A percentile compares a stretch with the other conserved stretches of the same genome.
Conservation (phyloP, 2,888 invertebrate genomes). For the Chymomyza amoena region DNA sequence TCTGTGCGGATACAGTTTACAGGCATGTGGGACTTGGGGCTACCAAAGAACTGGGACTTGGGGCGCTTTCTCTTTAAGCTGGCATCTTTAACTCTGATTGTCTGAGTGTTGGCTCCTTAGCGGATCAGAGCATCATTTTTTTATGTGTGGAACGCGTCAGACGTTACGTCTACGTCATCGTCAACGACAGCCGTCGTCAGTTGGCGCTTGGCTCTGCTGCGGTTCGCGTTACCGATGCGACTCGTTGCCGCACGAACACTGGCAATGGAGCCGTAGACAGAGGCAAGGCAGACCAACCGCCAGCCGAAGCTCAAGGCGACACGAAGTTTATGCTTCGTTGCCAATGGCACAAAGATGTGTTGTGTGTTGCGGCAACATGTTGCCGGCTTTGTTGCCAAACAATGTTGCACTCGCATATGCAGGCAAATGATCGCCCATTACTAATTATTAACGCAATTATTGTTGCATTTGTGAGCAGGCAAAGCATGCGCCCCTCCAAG, state of each 20-base stretch:
- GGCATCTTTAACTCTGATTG: not conserved
- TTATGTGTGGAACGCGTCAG: not conserved
- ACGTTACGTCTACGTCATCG: not conserved
- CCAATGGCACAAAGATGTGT: slow-evolving; percentile 14
- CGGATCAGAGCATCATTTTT: not conserved
- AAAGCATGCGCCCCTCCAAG: not conserved
- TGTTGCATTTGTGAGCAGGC: slow-evolving; percentile 21
- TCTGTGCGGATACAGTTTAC: not conserved
- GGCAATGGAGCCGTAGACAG: slow-evolving; percentile 37
- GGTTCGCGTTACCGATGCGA: slow-evolving; percentile 32
- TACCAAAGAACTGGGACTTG: not conserved
- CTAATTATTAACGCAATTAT: slow-evolving; percentile 60
- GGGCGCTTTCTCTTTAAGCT: not conserved
- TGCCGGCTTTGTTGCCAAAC: slow-evolving; percentile 12
- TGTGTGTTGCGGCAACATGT: slow-evolving; percentile 32
- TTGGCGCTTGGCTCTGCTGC: not conserved
- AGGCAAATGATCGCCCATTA: slow-evolving; percentile 47
- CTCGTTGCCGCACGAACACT: slow-evolving; percentile 58
- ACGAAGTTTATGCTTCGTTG: not conserved
- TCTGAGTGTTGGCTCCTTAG: not conserved
- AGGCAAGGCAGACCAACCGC: not conserved
- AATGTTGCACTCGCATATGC: slow-evolving; percentile 14
- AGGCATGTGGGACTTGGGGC: not conserved
- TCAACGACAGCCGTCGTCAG: not conserved
- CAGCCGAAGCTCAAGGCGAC: slow-evolving; percentile 10